Evolutionary conservation across 2,888 invertebrate genomes (phyloP), one percentile per base, ranked within the genome.

Genomic region (Podotricha telesiphe): DNA sequence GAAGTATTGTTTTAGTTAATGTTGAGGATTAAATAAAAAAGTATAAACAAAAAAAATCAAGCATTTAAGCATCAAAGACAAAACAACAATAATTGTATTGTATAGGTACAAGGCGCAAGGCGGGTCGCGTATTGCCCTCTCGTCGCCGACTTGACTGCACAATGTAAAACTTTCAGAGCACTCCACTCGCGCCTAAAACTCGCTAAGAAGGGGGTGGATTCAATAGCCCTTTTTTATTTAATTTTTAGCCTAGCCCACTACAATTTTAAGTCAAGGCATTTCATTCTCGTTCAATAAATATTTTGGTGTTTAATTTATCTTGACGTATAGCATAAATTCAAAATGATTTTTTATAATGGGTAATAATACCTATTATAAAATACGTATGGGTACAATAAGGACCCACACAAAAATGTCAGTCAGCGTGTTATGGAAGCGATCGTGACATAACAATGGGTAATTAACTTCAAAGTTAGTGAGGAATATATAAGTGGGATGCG

Each of bases 101-200:
- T 22, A n/a, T 4, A 3, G 20, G 20, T 34, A 34, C 65, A 19
- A 34, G 10, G 22, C 22, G 40, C 58, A n/a, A 56, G 55, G 47
- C 45, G 65, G 28, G 34, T 45, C 48, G 34, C 17, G n/a, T 17
- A 28, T 28, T 11, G 53, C 53, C 20, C 55, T 48, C 65, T 48
- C 50, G 11, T 50, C 40, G 61, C 51, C 67, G 45, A n/a, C 67
- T 67, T 61, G 61, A 67, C 45, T 67, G 34, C 61, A 67, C 67
- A 67, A 61, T 67, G 22, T 42, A 40, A 51, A 63, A 63, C 63
- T 40, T 63, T 42, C 51, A 28, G 45, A 34, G 53, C 66, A 50
- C 61, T 67, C 47, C 51, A 53, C 53, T 20, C 51, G 45, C 67
- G 59, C 67, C 45, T 51, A 67, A 67, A 67, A 61, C 59, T 28